phyloP scores from a whole-genome alignment of 1,140 invertebrate species.

The Brachionus angularis region DNA sequence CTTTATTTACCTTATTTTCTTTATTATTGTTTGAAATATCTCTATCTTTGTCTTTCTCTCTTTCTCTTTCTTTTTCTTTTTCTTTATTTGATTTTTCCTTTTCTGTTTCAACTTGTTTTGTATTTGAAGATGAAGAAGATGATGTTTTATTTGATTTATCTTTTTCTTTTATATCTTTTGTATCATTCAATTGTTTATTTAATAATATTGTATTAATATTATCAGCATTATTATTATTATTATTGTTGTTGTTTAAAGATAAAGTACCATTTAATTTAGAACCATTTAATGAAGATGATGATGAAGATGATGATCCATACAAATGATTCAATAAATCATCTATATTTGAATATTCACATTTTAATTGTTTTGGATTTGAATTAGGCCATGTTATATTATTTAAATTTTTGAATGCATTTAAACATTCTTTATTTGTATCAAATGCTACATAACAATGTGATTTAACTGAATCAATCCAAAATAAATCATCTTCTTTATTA shows the following conservation, averaged over 20 bases:
- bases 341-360: constrained; percentile 79
- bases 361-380: constrained; percentile 87
- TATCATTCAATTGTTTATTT: no score
- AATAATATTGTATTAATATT: no score
- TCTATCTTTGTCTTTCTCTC: neutral
- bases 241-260: no score
- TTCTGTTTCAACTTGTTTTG: constrained; percentile 43
- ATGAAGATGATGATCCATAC: neutral
- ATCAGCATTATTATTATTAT: no score
- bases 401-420: constrained; percentile 80
- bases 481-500: neutral
- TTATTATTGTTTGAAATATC: neutral
- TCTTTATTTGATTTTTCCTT: constrained; percentile 25
- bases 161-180: no score
- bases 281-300: neutral
- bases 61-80: constrained; percentile 60
- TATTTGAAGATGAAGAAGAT: neutral
- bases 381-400: constrained; percentile 89
- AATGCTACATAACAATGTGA: constrained; percentile 87
- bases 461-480: constrained; percentile 82
- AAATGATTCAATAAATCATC: constrained; percentile 62
- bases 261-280: no score
- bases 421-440: constrained; percentile 71
- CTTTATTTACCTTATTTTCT: constrained; percentile 53
- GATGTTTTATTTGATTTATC: neutral